A percentile compares a stretch with the other conserved stretches of the same genome.
Conservation (phyloP, 2,888 invertebrate species). For the Clostera curtula region DNA sequence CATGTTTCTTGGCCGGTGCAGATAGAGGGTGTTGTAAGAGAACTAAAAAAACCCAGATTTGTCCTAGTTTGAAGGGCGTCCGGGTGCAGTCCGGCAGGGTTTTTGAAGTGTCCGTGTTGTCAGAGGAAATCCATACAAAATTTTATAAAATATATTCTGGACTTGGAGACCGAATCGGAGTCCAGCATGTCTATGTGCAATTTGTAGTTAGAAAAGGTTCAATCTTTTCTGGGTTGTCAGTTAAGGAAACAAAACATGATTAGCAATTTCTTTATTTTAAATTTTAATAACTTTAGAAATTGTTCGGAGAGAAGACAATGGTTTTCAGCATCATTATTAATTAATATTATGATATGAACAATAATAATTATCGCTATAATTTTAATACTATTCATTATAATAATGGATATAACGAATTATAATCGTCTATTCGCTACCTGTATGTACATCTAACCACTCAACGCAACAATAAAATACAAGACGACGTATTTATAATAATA, state of each 20-base stretch:
- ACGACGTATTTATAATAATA: conserved; percentile 30
- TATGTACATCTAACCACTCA: conserved; percentile 56
- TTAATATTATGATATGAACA: conserved; percentile 82
- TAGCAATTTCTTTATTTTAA: conserved; percentile 76
- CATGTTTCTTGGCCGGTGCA: too few relatives aligned
- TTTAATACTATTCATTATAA: conserved; percentile 63
- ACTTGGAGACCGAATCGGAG: too few relatives aligned
- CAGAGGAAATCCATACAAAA: too few relatives aligned
- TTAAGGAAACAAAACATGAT: conserved; percentile 54
- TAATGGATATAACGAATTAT: conserved; percentile 66
- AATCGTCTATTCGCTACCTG: conserved; percentile 57
- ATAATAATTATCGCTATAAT: conserved; percentile 73
- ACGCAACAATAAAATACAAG: conserved; percentile 46
- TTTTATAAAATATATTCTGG: too few relatives aligned
- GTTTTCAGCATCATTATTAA: conserved; percentile 67
- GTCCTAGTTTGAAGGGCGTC: too few relatives aligned
- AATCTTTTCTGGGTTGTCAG: neutral
- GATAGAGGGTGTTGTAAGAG: too few relatives aligned
- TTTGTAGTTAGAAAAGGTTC: neutral
- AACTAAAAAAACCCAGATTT: too few relatives aligned
- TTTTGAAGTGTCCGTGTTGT: too few relatives aligned
- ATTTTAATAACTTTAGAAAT: conserved; percentile 84
- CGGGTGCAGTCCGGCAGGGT: too few relatives aligned
- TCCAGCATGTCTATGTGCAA: neutral
- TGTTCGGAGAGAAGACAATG: conserved; percentile 84